A percentile compares a stretch with the other conserved stretches of the same genome.
phyloP scores from a whole-genome alignment of 2,888 invertebrate species.

The Agrochola macilenta region DNA sequence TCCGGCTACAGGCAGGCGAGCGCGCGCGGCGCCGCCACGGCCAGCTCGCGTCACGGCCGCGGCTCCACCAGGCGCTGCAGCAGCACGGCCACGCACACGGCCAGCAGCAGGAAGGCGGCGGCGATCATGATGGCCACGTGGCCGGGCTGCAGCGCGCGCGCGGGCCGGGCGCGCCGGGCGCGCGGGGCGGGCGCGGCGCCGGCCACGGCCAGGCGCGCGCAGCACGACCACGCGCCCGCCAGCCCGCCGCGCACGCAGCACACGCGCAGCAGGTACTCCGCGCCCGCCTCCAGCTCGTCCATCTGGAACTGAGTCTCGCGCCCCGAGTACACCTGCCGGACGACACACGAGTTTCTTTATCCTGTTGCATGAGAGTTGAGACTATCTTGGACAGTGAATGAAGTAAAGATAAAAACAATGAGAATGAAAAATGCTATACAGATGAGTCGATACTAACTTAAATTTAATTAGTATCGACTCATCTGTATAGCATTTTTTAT shows the following conservation, averaged over 20 bases:
- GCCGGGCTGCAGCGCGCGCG: conserved; percentile 77
- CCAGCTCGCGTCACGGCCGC: conserved; percentile 87
- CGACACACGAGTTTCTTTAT: neutral
- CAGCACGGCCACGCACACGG: conserved; percentile 91
- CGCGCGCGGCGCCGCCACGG: conserved; percentile 82
- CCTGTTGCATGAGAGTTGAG: neutral
- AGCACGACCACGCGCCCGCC: conserved; percentile 93
- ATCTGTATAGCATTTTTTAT: too few relatives aligned
- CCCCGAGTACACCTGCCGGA: conserved; percentile 92
- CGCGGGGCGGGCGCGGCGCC: conserved; percentile 84
- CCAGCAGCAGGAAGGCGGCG: conserved; percentile 91
- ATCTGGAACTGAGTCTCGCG: conserved; percentile 91
- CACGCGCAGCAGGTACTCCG: conserved; percentile 94
- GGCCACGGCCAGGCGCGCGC: conserved; percentile 88
- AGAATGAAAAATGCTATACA: too few relatives aligned
- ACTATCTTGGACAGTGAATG: neutral
- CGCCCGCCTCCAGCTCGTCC: conserved; percentile 93
- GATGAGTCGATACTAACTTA: too few relatives aligned
- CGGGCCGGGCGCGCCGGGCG: conserved; percentile 92
- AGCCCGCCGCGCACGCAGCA: conserved; percentile 93
- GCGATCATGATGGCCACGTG: conserved; percentile 87
- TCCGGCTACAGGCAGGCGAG: conserved; percentile 79
- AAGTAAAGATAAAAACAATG: neutral
- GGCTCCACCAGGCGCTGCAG: conserved; percentile 90
- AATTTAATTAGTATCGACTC: too few relatives aligned